These are phyloP conservation scores for Syngnathoides biaculeatus DNA, from an alignment of 2,113 vertebrate species.

Conservation along the genomic window DNA sequence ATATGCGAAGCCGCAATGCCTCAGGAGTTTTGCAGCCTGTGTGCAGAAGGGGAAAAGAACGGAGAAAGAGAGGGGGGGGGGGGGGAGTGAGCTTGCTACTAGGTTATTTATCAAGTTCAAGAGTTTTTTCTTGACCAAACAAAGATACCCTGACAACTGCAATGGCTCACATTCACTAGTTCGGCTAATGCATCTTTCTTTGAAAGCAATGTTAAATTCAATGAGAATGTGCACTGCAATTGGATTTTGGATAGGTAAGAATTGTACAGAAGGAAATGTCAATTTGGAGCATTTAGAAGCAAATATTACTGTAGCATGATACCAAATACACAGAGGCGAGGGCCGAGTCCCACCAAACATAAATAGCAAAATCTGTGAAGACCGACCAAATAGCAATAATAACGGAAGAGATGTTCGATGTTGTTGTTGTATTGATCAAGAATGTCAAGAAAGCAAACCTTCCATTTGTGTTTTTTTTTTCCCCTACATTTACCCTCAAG, in stretches of 20 bases:
- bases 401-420: no score
- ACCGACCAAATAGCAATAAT: no score
- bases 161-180: constrained; percentile 1
- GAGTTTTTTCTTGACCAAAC: constrained; percentile 8
- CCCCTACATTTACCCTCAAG: no score
- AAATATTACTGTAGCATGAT: no score
- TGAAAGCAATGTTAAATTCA: background rate
- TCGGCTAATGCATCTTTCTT: background rate
- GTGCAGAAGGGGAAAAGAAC: constrained; percentile 18
- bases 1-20: constrained; percentile 41
- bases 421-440: no score
- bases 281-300: background rate
- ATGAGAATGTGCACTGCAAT: no score
- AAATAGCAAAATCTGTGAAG: no score
- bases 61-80: background rate
- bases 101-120: constrained; percentile 21
- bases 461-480: no score
- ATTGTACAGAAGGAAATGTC: background rate
- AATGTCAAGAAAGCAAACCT: no score
- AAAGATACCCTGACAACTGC: constrained; percentile 7
- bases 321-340: no score
- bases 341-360: no score
- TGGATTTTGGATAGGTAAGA: background rate
- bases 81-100: background rate
- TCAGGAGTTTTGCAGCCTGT: constrained; percentile 55